Base-by-base conservation (phyloP, 2,888 invertebrate genomes). In the Stenurella melanura region DNA sequence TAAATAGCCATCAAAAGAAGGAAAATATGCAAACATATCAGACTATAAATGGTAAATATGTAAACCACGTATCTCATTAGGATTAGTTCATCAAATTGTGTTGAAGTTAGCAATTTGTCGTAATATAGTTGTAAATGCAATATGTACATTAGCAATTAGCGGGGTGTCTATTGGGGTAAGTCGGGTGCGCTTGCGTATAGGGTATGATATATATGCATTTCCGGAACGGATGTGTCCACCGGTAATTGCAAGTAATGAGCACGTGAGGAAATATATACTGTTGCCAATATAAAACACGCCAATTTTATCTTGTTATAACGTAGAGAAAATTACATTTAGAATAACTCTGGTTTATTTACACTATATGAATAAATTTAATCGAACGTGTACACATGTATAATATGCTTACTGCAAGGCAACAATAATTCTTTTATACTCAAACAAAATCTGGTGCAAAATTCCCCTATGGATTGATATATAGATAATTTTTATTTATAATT, bases 211-310 rank as follows among this genome's bases (percentile, higher is more conserved):
- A 70, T 71, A 50, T 87, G 87, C 88, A 89, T 88, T 89, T 89
- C 89, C 89, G 87, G 79, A 80, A 83, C 88, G 89, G 89, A 89
- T 86, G 87, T 89, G 87, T 86, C 84, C 85, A 86, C 89, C 89
- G 89, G 89, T 89, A 89, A 89, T 89, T 89, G 89, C 88, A 87
- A 87, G 85, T 88, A 88, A 89, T 87, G 64, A 18, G 19, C 64
- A 64, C 42, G 42, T 64, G 64, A 64, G 64, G 64, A 42, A 64
- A 64, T 64, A n/a, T 63, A 63, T n/a, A 63, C 17, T 61, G 34
- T n/a, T n/a, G 61, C 6, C 17, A 17, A 63, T 17, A 63, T n/a
- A 50, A 50, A 50, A 34, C n/a, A 30, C 15, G 34, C n/a, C 30
- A n/a, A 1, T 21, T 60, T 26, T 26, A 7, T 30, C n/a, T n/a